Evolutionary conservation across 2,797 vertebrate species (phyloP).

Genomic region (Pterois miles): DNA sequence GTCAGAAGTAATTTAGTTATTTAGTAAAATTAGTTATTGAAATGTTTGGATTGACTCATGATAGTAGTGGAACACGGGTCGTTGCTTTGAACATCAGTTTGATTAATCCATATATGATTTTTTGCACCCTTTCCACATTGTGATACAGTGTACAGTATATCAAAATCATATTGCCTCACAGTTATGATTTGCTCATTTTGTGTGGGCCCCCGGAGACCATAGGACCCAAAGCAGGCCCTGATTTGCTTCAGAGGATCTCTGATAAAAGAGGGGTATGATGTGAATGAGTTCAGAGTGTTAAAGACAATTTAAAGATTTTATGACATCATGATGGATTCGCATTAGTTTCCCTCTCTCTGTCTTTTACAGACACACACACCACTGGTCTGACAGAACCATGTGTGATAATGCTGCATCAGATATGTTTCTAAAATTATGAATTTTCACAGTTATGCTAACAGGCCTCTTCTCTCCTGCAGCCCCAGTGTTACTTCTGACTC

Average conservation of each 20-base stretch:
- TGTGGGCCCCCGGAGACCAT: too few species aligned
- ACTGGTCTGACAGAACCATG: constrained; percentile 51
- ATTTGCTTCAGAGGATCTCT: background rate
- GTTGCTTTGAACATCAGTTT: background rate
- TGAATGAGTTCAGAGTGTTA: background rate
- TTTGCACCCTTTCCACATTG: background rate
- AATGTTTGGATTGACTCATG: too few species aligned
- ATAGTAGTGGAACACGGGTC: background rate
- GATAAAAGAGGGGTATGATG: too few species aligned
- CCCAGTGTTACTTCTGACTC: constrained; percentile 71
- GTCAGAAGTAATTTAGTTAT: too few species aligned
- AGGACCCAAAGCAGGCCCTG: background rate
- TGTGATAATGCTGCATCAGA: constrained; percentile 49
- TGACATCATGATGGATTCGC: constrained; percentile 10
- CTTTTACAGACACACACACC: constrained; percentile 6
- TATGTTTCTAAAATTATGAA: constrained; percentile 69
- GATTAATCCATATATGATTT: background rate
- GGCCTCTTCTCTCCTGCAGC: constrained; percentile 58
- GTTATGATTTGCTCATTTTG: background rate
- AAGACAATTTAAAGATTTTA: background rate
- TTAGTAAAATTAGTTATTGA: too few species aligned
- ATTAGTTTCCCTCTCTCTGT: background rate
- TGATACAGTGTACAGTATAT: background rate
- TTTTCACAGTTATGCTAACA: constrained; percentile 80
- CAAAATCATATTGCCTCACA: background rate